Evolutionary conservation across 2,888 invertebrate species (phyloP).

Genomic region (Phragmatobia fuliginosa): DNA sequence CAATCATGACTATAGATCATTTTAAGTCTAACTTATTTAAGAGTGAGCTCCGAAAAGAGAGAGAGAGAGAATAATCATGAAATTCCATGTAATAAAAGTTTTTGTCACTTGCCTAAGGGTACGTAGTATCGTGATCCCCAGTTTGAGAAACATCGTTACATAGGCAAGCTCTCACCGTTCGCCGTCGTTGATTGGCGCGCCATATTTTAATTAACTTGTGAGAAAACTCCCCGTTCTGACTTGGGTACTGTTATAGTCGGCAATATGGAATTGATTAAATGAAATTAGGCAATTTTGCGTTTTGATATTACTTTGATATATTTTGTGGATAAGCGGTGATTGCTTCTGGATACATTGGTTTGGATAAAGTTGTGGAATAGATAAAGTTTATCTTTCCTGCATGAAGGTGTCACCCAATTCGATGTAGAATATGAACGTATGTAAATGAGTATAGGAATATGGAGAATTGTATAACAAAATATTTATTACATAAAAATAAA

Average conservation of each 20-base stretch:
- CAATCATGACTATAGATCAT: background rate
- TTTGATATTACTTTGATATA: conserved; percentile 16
- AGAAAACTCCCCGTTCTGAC: conserved; percentile 52
- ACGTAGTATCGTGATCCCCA: background rate
- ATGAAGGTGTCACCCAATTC: background rate
- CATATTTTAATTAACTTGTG: conserved; percentile 67
- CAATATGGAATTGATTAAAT: conserved; percentile 48
- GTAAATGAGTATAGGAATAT: no score
- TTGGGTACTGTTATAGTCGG: conserved; percentile 41
- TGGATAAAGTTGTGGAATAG: background rate
- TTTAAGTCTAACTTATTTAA: background rate
- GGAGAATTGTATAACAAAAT: no score
- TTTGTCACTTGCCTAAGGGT: background rate
- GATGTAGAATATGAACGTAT: background rate
- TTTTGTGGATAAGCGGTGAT: conserved; percentile 6
- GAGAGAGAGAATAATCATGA: background rate
- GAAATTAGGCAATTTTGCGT: conserved; percentile 16
- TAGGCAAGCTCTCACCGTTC: conserved; percentile 36
- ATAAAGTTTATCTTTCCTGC: background rate
- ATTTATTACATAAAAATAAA: no score
- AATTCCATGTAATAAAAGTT: background rate
- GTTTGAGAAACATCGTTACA: conserved; percentile 14
- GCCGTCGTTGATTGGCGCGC: conserved; percentile 51
- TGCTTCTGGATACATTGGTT: background rate
- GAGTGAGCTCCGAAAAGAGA: no score